phyloP scores from a whole-genome alignment of 2,888 invertebrate species.

The Suillia variegata region DNA sequence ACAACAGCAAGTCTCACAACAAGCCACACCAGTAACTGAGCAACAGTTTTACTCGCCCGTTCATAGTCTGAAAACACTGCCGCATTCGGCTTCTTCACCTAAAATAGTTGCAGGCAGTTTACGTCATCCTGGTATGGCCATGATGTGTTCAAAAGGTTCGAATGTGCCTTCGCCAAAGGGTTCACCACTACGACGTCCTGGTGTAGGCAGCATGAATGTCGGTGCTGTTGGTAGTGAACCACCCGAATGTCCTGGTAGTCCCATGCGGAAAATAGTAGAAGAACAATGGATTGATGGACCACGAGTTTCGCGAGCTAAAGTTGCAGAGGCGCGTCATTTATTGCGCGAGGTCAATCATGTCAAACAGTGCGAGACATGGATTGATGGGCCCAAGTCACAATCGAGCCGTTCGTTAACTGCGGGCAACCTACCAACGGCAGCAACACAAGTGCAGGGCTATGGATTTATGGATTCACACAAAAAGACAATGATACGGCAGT shows the following conservation, averaged over 20 bases:
- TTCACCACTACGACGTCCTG: slow-evolving; percentile 62
- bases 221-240: no score
- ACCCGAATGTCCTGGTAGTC: slow-evolving; percentile 58
- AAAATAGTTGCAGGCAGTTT: slow-evolving; percentile 48
- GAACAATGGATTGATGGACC: slow-evolving; percentile 98
- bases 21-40: slow-evolving; percentile 6
- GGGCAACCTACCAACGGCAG: slow-evolving; percentile 51
- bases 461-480: slow-evolving; percentile 93
- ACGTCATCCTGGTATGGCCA: slow-evolving; percentile 45
- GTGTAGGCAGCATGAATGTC: slow-evolving; percentile 32
- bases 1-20: slow-evolving; percentile 20
- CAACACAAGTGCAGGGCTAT: slow-evolving; percentile 65
- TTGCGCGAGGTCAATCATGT: slow-evolving; percentile 77
- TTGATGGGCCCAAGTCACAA: slow-evolving; percentile 87
- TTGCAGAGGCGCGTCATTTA: slow-evolving; percentile 80
- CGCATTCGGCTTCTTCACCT: slow-evolving; percentile 43
- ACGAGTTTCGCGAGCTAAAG: slow-evolving; percentile 81
- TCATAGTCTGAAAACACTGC: slow-evolving; percentile 47
- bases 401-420: slow-evolving; percentile 62
- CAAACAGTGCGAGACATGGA: slow-evolving; percentile 90
- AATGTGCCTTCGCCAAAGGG: slow-evolving; percentile 65
- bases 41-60: slow-evolving; percentile 40
- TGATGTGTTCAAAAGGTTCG: slow-evolving; percentile 55
- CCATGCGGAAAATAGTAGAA: slow-evolving; percentile 67
- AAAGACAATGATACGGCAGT: slow-evolving; percentile 89